phyloP scores from a whole-genome alignment of 30 jellyfish, hydroid and myxozoan genomes.

The Sanderia malayensis region DNA sequence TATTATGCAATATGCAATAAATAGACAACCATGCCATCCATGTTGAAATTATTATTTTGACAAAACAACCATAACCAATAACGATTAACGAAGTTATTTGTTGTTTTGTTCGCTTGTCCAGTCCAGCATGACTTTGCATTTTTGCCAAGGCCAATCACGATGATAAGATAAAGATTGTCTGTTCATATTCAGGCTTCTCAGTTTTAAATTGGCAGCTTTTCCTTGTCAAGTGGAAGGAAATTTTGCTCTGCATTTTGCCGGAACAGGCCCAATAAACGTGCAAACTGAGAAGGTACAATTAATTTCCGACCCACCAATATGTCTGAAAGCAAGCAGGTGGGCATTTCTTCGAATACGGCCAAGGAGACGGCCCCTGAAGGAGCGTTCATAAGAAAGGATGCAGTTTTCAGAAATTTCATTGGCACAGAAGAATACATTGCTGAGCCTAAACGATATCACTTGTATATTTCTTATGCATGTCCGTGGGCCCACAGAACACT shows the following conservation, averaged over 20 bases:
- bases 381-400: constrained; percentile 47
- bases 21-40: too few species aligned
- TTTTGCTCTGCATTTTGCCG: too few species aligned
- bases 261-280: neutral
- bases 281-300: constrained; percentile 19
- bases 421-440: constrained; percentile 80
- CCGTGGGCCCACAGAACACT: constrained; percentile 83
- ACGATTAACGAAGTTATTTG: too few species aligned
- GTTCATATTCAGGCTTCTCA: too few species aligned
- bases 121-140: constrained; percentile 1
- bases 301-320: neutral
- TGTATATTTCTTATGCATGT: constrained; percentile 69
- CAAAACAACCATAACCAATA: too few species aligned
- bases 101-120: too few species aligned
- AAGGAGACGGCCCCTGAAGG: constrained; percentile 39
- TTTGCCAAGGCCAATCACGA: neutral
- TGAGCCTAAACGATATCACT: constrained; percentile 76
- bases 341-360: too few species aligned
- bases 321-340: constrained; percentile 1
- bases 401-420: constrained; percentile 44
- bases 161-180: too few species aligned
- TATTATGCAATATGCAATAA: too few species aligned
- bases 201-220: too few species aligned
- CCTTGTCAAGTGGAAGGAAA: too few species aligned
- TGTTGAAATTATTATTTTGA: too few species aligned